These are phyloP conservation scores for Aproaerema taeniolella DNA, from an alignment of 2,888 invertebrate species.

Conservation along the genomic window DNA sequence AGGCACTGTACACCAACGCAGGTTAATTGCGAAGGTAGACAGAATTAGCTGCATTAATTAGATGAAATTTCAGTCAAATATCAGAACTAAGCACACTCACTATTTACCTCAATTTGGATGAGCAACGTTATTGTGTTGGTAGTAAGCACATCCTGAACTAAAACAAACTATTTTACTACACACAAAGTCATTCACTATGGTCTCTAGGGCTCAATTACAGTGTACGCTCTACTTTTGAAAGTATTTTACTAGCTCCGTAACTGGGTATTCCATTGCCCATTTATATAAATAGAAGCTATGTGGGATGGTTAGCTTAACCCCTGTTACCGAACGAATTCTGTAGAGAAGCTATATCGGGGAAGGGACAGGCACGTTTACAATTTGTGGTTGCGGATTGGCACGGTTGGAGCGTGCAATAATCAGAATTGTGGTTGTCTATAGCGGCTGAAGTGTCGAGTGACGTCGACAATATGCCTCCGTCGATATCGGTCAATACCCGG, in stretches of 20 bases:
- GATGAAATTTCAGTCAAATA: no score
- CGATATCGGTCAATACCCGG: not conserved
- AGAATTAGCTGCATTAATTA: no score
- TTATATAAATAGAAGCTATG: not conserved
- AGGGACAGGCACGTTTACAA: constrained; percentile 46
- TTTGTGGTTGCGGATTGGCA: constrained; percentile 50
- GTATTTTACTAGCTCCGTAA: not conserved
- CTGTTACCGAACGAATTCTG: constrained; percentile 25
- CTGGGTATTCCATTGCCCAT: not conserved
- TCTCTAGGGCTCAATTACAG: not conserved
- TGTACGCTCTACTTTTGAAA: not conserved
- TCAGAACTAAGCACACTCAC: no score
- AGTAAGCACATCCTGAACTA: no score
- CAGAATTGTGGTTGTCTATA: constrained; percentile 32
- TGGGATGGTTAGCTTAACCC: constrained; percentile 1
- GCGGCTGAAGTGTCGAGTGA: constrained; percentile 1
- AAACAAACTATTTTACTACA: no score
- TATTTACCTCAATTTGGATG: no score
- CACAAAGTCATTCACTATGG: not conserved
- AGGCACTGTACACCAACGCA: no score
- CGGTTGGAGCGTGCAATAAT: constrained; percentile 45
- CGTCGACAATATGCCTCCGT: not conserved
- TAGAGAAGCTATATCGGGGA: constrained; percentile 33
- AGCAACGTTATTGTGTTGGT: no score
- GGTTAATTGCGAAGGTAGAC: no score